Conservation (phyloP, 2,797 vertebrate genomes). For the Florisuga fusca region DNA sequence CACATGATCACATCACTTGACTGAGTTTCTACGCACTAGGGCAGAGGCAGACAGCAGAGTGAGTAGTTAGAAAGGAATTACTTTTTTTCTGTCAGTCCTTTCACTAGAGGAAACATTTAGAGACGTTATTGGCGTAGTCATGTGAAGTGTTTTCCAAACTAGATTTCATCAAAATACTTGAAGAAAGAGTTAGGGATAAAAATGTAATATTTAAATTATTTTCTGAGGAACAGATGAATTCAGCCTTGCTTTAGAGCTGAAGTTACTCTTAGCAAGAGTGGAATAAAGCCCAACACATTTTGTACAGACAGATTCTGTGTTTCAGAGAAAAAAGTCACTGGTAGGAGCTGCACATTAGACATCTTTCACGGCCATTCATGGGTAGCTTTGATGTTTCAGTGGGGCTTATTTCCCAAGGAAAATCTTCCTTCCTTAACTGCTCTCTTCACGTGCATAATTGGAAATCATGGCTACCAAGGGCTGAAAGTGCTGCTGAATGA, state of each 20-base stretch:
- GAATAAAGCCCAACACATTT: not conserved
- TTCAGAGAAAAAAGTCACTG: not conserved
- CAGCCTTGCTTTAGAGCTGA: not conserved
- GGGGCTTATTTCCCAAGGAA: not conserved
- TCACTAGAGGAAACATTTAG: not conserved
- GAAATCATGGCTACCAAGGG: accelerated
- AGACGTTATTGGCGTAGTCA: not conserved
- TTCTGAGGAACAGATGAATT: not conserved
- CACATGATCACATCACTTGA: not conserved
- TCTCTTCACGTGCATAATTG: not conserved
- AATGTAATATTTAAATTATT: not conserved
- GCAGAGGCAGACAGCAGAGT: not conserved
- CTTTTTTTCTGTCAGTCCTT: slow-evolving; percentile 10
- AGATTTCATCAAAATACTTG: slow-evolving; percentile 13
- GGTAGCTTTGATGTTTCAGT: not conserved
- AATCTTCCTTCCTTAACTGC: not conserved
- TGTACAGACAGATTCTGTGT: not conserved
- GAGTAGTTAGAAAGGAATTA: slow-evolving; percentile 58
- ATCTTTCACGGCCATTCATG: accelerated
- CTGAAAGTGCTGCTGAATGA: not conserved
- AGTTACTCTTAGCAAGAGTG: not conserved
- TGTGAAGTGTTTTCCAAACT: not conserved
- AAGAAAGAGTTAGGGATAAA: not conserved
- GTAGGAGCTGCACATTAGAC: not conserved
- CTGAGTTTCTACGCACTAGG: not conserved